Base-by-base conservation (phyloP, 64 coral and sea anemone species). In the Pocillopora damicornis region DNA sequence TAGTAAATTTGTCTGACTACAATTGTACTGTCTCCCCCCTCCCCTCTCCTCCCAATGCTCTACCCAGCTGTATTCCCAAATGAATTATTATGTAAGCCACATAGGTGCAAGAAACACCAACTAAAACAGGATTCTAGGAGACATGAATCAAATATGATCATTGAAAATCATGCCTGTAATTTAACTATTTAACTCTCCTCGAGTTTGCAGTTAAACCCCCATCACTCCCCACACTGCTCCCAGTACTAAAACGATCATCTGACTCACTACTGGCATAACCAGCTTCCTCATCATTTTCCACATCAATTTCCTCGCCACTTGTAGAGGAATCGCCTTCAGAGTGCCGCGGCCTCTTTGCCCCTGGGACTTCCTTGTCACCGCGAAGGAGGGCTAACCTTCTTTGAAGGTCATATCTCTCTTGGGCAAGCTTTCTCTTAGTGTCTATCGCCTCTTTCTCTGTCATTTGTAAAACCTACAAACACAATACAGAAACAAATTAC, bases 181-280 rank as follows among this genome's bases (percentile, higher is more conserved):
- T 86, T 58, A 35, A 82, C 15, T 51, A 63, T 82, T 61, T 74
- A 64, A 78, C 83, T 92, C 71, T 78, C 58, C 90, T 92, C 35
- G 90, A 87, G 66, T 92, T 92, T 8, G 77, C 90, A 15, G 75
- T 92, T 20, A 94, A 78, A 22, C 88, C 93, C 17, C 93, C 88
- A 61, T 94, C 93, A 76, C 93, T 94, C 15, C 88, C 88, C 38
- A 65, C 88, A 80, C 88, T 90, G 61, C 93, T 90, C 34, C 79
- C 84, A 22, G 42, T 87, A 60, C 93, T 94, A 65, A 86, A 90
- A 6, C 88, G 76, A 76, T 94, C 92, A 16, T 93, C 93, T 36
- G 93, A 94, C 61, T 94, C 93, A 18, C 93, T 89, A 59, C 83
- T 86, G 75, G 75, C 90, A 92, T 94, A 94, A 20, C 88, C 93